These are phyloP conservation scores for Syrista parreyssii DNA, from an alignment of 2,888 invertebrate species.

Conservation along the genomic window DNA sequence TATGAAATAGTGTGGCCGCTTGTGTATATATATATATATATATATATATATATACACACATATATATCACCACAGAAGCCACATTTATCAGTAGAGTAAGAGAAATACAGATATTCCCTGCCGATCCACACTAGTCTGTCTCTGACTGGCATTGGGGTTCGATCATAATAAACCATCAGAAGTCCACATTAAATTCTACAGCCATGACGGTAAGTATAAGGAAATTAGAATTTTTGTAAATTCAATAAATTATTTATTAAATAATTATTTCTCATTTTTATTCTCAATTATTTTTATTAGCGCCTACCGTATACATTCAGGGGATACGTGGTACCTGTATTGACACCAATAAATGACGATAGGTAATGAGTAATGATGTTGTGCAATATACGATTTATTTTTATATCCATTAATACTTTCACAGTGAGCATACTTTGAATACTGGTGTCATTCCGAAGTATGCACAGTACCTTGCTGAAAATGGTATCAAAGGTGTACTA, in stretches of 20 bases:
- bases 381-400: not conserved
- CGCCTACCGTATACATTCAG: not conserved
- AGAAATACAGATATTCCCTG: not conserved
- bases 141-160: not conserved
- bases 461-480: slow-evolving; percentile 72
- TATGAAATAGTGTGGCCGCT: not conserved
- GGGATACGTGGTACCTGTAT: not conserved
- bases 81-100: not conserved
- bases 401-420: slow-evolving; percentile 2
- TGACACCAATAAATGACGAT: not conserved
- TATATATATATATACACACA: not conserved
- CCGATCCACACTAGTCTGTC: not conserved
- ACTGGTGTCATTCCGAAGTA: slow-evolving; percentile 71
- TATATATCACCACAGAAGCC: not conserved
- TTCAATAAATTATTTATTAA: not conserved
- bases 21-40: no score
- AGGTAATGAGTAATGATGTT: not conserved
- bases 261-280: not conserved
- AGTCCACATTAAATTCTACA: not conserved
- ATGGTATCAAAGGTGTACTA: slow-evolving; percentile 75
- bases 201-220: not conserved
- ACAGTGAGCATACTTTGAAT: slow-evolving; percentile 35
- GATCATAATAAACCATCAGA: not conserved
- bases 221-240: not conserved
- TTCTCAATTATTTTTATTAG: not conserved